Evolutionary conservation across 2,113 vertebrate species (phyloP).

Genomic region (Syngnathus scovelli): DNA sequence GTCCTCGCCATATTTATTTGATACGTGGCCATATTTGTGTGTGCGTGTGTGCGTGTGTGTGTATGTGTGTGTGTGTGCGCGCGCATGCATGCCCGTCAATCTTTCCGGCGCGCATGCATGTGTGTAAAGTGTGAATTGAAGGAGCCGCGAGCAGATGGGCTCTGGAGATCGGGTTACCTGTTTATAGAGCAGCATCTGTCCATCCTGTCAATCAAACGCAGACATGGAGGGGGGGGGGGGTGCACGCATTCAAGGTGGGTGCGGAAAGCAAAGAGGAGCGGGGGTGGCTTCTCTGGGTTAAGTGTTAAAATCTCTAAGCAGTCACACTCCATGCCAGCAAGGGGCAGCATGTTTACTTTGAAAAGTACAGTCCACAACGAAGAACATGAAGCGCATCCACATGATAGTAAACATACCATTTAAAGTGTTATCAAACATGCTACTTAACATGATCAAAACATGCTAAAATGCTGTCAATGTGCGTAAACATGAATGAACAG

Average conservation of each 20-base stretch:
- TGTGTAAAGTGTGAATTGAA: slow-evolving; percentile 96
- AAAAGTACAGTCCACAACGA: not conserved
- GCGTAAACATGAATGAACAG: too few relatives aligned
- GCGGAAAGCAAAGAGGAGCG: slow-evolving; percentile 13
- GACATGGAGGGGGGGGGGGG: slow-evolving; percentile 19
- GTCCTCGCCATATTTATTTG: slow-evolving; percentile 55
- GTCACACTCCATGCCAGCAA: slow-evolving; percentile 1
- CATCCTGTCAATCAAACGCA: slow-evolving; percentile 91
- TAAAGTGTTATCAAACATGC: too few relatives aligned
- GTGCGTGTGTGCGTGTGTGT: slow-evolving; percentile 41
- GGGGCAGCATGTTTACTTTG: not conserved
- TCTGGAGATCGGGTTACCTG: slow-evolving; percentile 98
- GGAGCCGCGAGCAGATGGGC: slow-evolving; percentile 96
- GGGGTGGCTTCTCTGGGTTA: not conserved
- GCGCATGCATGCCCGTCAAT: slow-evolving; percentile 72
- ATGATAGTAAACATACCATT: too few relatives aligned
- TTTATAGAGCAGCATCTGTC: slow-evolving; percentile 97
- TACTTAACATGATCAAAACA: too few relatives aligned
- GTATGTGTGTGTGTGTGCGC: slow-evolving; percentile 49
- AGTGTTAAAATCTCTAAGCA: not conserved
- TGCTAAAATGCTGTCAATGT: too few relatives aligned
- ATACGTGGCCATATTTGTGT: slow-evolving; percentile 38
- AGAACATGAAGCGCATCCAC: too few relatives aligned
- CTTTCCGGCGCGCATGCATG: slow-evolving; percentile 74
- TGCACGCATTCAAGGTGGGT: slow-evolving; percentile 66